phyloP scores from a whole-genome alignment of 2,888 invertebrate species.

The Dendrolimus pini region DNA sequence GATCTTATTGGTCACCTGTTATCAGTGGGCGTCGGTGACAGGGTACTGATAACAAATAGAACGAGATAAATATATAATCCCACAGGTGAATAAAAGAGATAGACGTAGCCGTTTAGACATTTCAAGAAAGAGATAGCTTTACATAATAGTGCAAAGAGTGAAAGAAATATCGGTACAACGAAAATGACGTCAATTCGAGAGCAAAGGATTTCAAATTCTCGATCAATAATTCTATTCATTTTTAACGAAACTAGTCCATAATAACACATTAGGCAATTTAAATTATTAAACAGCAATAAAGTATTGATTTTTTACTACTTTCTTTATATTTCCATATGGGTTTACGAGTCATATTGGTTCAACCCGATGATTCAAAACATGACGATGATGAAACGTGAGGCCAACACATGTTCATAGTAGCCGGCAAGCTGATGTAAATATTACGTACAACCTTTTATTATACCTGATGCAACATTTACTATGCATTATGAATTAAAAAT shows the following conservation, averaged over 20 bases:
- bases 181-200: constrained; percentile 7
- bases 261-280: too few species aligned
- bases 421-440: too few species aligned
- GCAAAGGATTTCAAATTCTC: constrained; percentile 3
- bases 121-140: background rate
- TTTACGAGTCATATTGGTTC: too few species aligned
- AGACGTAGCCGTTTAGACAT: background rate
- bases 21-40: constrained; percentile 30
- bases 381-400: too few species aligned
- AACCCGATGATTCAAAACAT: too few species aligned
- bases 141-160: background rate
- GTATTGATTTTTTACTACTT: too few species aligned
- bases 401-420: too few species aligned
- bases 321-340: too few species aligned
- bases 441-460: too few species aligned
- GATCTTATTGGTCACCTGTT: constrained; percentile 40
- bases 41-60: constrained; percentile 22
- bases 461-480: too few species aligned
- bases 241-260: background rate
- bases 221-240: background rate
- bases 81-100: constrained; percentile 13
- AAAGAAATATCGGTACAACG: background rate
- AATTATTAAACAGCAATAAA: too few species aligned
- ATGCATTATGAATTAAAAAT: too few species aligned
- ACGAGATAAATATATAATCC: constrained; percentile 11